Evolutionary conservation across 1,140 invertebrate species (phyloP).

Genomic region (Drosophila bocki): DNA sequence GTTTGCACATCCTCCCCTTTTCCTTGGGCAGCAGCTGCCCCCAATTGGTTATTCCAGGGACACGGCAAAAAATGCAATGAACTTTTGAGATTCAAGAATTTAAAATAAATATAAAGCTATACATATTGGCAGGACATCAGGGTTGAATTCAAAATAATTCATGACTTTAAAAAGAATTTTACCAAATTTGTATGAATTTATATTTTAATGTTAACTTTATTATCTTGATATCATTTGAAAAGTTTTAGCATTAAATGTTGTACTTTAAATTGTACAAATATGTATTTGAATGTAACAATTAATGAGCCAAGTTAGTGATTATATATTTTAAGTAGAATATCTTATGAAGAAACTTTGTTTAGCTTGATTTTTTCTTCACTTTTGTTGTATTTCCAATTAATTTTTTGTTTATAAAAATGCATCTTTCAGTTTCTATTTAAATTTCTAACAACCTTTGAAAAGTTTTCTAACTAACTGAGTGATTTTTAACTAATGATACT

Average conservation of each 20-base stretch:
- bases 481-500: not conserved
- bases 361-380: not conserved
- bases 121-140: too few relatives aligned
- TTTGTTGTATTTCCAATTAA: not conserved
- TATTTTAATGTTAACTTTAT: not conserved
- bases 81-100: not conserved
- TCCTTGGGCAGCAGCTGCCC: slow-evolving; percentile 12
- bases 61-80: not conserved
- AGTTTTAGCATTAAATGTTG: not conserved
- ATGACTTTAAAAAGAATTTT: too few relatives aligned
- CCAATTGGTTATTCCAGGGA: slow-evolving; percentile 3
- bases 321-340: not conserved
- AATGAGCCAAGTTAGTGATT: not conserved
- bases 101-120: not conserved
- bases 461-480: too few relatives aligned
- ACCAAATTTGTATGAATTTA: too few relatives aligned
- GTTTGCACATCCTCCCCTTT: slow-evolving; percentile 43
- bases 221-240: not conserved
- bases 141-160: too few relatives aligned
- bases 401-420: not conserved
- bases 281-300: not conserved
- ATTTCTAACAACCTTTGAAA: fast-evolving
- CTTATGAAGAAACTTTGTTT: not conserved
- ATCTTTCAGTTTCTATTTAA: not conserved
- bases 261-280: not conserved